These are phyloP conservation scores for Pyrrhura leucotis DNA, from an alignment of 2,797 vertebrate genomes.

Conservation along the genomic window DNA sequence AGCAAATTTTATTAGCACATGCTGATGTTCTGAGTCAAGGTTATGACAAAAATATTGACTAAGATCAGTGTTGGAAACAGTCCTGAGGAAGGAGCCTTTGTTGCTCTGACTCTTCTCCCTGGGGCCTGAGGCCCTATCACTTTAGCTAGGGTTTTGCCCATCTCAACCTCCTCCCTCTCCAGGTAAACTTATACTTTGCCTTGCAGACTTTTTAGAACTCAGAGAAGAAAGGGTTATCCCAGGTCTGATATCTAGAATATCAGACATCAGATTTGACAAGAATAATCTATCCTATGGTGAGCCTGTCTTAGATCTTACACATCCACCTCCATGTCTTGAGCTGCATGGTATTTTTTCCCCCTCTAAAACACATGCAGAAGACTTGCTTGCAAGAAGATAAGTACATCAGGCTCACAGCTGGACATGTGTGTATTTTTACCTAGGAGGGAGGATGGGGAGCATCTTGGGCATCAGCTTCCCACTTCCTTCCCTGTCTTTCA, in stretches of 20 bases:
- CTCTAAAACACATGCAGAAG: rapidly evolving
- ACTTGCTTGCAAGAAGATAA: not conserved
- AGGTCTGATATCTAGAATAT: not conserved
- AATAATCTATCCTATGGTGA: not conserved
- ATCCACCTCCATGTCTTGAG: not conserved
- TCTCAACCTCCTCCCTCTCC: not conserved
- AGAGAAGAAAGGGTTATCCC: not conserved
- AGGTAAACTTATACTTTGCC: not conserved
- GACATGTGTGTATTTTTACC: not conserved
- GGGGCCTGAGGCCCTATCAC: not conserved
- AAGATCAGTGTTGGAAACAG: not conserved
- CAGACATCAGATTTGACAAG: not conserved
- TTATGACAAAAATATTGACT: not conserved
- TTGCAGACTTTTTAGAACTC: not conserved
- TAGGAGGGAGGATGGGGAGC: not conserved
- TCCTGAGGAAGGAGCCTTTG: not conserved
- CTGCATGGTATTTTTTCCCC: not conserved
- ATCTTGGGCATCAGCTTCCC: not conserved
- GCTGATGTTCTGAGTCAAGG: not conserved
- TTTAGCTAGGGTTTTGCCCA: not conserved
- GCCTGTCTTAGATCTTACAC: not conserved
- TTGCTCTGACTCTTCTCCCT: not conserved
- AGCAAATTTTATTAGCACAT: not conserved
- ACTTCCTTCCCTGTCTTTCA: not conserved
- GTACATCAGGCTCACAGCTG: not conserved